Base-by-base conservation (phyloP, 2,113 vertebrate species). In the Pavo muticus region DNA sequence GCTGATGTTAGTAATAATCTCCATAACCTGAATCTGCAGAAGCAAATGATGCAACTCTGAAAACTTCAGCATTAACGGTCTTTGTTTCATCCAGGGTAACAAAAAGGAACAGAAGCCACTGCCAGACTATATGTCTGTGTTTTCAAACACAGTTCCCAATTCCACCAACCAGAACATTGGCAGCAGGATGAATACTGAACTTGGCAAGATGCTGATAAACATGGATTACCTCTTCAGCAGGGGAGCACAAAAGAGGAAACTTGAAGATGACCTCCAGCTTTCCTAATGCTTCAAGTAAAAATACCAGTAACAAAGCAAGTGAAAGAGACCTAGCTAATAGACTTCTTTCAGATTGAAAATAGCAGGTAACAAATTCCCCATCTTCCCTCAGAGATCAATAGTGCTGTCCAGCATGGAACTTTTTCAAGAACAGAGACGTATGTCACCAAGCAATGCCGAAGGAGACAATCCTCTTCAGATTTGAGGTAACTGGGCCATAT, bases 121-220 rank as follows among this genome's bases (percentile, higher is more conserved):
- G 45, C 98, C 98, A 24, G 96, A 89, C 61, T 72, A 93, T 1
- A 68, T 97, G 12, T 60, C 98, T 16, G 59, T 97, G 84, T 98
- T 98, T 87, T 98, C 98, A 3, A 97, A 98, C 29, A 95, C 90
- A 3, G 44, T 98, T 80, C 98, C 98, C 85, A 98, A 93, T 78
- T 98, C 97, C 1, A 92, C 82, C 17, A 98, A 97, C 96, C 97
- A 97, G 80, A 94, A 52, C 9, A 97, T 97, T 45, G 98, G 98
- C 68, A 99, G 98, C 91, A 97, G 98, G 61, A 64, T 98, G 86
- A 96, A 97, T 85, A 98, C 97, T 2, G 95, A 98, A 1, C 95
- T 98, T 85, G 98, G 98, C 20, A 97, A 88, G 76, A 94, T 97
- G 48, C 85, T 99, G 93, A 78, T 97, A 45, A 85, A 94, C 67